Conservation (phyloP, 2,113 vertebrate species). For the Chlorodrepanis virens region DNA sequence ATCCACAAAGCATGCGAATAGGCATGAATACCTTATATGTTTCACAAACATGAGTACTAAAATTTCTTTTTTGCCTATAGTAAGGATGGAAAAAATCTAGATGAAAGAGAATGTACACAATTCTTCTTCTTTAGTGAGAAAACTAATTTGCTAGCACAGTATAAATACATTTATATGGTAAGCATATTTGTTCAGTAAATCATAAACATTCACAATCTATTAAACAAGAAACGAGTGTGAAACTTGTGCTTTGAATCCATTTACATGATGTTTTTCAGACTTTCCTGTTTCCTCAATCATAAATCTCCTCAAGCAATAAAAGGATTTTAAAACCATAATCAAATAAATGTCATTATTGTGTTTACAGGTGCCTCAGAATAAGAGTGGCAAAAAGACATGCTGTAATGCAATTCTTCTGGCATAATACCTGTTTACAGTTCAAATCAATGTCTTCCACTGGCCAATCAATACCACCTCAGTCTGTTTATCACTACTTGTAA, state of each 20-base stretch:
- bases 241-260: neutral
- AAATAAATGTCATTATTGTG: neutral
- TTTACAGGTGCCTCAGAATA: neutral
- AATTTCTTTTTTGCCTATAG: neutral
- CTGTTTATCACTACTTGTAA: slow-evolving; percentile 58
- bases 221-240: neutral
- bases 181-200: neutral
- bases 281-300: neutral
- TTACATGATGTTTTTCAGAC: neutral
- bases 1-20: neutral
- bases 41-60: neutral
- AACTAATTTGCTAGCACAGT: neutral
- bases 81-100: neutral
- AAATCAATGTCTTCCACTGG: slow-evolving; percentile 42
- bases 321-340: neutral
- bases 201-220: neutral
- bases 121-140: neutral
- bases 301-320: slow-evolving; percentile 1
- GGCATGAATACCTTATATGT: neutral
- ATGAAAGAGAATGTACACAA: neutral
- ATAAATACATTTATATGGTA: neutral
- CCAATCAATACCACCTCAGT: slow-evolving; percentile 66
- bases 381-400: neutral
- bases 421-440: slow-evolving; percentile 30
- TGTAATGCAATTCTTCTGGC: slow-evolving; percentile 28